phyloP scores from a whole-genome alignment of 2,113 vertebrate genomes.

The Tychaedon coryphoeus region DNA sequence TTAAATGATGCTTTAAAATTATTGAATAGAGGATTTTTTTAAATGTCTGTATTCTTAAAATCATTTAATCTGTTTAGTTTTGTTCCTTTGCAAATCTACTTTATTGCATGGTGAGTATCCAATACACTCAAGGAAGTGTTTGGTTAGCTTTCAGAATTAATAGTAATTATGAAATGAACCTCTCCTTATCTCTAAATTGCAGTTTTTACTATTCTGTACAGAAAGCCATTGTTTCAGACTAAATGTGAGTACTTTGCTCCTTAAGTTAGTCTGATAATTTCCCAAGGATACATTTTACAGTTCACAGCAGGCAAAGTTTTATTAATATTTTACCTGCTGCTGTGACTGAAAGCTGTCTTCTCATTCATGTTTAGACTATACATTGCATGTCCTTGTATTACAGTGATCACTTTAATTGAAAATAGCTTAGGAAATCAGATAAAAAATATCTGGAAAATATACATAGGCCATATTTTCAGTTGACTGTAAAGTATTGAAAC shows the following conservation, averaged over 20 bases:
- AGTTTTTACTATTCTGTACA: not conserved
- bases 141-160: not conserved
- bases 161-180: not conserved
- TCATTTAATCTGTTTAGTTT: not conserved
- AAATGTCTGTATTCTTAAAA: not conserved
- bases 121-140: not conserved
- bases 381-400: not conserved
- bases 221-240: not conserved
- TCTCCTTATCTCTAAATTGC: not conserved
- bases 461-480: fast-evolving
- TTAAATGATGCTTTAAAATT: not conserved
- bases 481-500: not conserved
- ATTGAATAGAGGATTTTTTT: not conserved
- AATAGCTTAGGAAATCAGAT: not conserved
- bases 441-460: not conserved
- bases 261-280: not conserved
- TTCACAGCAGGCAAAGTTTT: not conserved
- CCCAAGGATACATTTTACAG: not conserved
- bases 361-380: not conserved
- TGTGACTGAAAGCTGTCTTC: not conserved
- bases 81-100: not conserved
- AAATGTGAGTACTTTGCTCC: not conserved
- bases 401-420: not conserved
- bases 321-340: not conserved
- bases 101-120: not conserved